phyloP scores from a whole-genome alignment of 2,888 invertebrate genomes.

The Erannis defoliaria region DNA sequence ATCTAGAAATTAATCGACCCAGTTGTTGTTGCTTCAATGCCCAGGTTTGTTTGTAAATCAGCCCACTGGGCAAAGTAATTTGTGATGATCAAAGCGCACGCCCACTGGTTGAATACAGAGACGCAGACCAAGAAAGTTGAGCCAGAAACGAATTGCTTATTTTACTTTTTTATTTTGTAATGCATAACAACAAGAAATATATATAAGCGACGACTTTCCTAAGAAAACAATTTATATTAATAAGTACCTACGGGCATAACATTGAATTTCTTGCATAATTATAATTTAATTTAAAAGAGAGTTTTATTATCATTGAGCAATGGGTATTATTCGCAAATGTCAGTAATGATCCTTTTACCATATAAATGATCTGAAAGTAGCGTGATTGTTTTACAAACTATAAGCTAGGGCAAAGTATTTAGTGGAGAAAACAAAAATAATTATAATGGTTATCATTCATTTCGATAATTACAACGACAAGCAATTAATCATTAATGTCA shows the following conservation, averaged over 20 bases:
- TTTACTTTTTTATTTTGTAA: not conserved
- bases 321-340: too few relatives aligned
- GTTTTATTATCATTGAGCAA: too few relatives aligned
- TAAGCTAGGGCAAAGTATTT: too few relatives aligned
- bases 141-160: not conserved
- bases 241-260: not conserved
- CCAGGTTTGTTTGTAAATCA: not conserved
- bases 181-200: not conserved
- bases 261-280: too few relatives aligned
- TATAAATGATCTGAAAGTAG: too few relatives aligned
- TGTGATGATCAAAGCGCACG: conserved; percentile 5
- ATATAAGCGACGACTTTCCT: not conserved
- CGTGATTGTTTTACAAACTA: too few relatives aligned
- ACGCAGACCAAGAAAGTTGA: not conserved
- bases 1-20: conserved; percentile 1
- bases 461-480: too few relatives aligned
- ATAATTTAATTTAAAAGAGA: too few relatives aligned
- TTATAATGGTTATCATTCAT: too few relatives aligned
- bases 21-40: conserved; percentile 3
- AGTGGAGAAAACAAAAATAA: too few relatives aligned
- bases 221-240: not conserved
- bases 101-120: not conserved
- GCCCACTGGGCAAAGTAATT: conserved; percentile 1
- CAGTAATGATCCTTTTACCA: too few relatives aligned
- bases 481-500: too few relatives aligned